Base-by-base conservation (phyloP, 1,140 invertebrate species). In the Whitmania pigra region DNA sequence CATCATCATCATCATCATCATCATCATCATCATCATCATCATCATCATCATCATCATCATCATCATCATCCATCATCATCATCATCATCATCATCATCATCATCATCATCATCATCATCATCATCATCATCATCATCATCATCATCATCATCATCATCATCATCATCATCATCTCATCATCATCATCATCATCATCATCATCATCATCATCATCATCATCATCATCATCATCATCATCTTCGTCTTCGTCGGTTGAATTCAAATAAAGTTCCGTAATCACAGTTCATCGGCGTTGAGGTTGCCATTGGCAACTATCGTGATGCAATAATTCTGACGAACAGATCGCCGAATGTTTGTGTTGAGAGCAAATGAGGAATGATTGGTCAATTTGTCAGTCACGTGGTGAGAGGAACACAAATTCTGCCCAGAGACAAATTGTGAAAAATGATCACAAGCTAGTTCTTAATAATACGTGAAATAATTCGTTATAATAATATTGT, bases 1-100 rank as follows among this genome's bases (percentile, higher is more conserved):
- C 54, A 57, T 57, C 54, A 20, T 57, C 54, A 57, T 20, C 25
- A 57, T 57, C 54, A 25, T 57, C 54, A 20, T 57, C 54, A 57
- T 20, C 25, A 57, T 57, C 54, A 57, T 57, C 54, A 20, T 57
- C 54, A 57, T 20, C 25, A 57, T 57, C 54, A 57, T 57, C 54
- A 57, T 57, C 54, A 57, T 57, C 54, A 57, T 57, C 54, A 57
- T 57, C 54, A 57, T 57, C 54, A 57, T 57, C 54, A 57, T 57
- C 54, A 57, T 57, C 20, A 20, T 57, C 54, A 25, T 57, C 54
- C 20, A 57, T 57, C 54, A 57, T 57, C 54, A 57, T 57, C 54
- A 57, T 57, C 54, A 57, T 57, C 54, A 57, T 57, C 54, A 57
- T 57, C 54, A 57, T 57, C 54, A 57, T 57, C 54, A 57, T 57